These are phyloP conservation scores for Heteromurus nitidus DNA, from an alignment of 2,888 invertebrate genomes.

Conservation along the genomic window DNA sequence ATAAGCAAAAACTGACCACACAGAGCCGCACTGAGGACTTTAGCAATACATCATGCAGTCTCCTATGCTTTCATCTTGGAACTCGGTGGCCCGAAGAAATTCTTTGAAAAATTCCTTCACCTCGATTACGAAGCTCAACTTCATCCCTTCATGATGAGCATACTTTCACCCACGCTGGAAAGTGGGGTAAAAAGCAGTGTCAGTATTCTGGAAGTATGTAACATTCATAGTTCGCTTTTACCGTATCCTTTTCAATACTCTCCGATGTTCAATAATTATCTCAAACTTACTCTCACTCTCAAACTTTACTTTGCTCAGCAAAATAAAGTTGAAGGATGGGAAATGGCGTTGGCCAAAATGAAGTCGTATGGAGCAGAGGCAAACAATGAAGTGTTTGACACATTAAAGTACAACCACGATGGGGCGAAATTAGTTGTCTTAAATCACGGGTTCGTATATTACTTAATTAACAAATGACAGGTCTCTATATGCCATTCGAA, in stretches of 20 bases:
- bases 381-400: no score
- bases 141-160: not conserved
- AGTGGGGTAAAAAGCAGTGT: not conserved
- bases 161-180: not conserved
- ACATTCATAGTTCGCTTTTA: no score
- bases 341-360: no score
- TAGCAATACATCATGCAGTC: slow-evolving; percentile 55
- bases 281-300: no score
- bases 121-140: slow-evolving; percentile 1
- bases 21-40: slow-evolving; percentile 5
- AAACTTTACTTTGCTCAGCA: no score
- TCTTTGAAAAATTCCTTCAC: slow-evolving; percentile 6
- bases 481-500: not conserved
- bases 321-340: no score
- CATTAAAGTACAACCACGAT: no score
- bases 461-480: no score
- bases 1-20: not conserved
- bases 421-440: no score
- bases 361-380: no score
- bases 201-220: no score
- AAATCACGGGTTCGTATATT: slow-evolving; percentile 25
- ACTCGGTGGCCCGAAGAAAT: slow-evolving; percentile 27
- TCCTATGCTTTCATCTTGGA: slow-evolving; percentile 24
- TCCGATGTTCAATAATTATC: not conserved
- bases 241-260: slow-evolving; percentile 3